Base-by-base conservation (phyloP, 2,888 invertebrate genomes). In the Eristalis pertinax region DNA sequence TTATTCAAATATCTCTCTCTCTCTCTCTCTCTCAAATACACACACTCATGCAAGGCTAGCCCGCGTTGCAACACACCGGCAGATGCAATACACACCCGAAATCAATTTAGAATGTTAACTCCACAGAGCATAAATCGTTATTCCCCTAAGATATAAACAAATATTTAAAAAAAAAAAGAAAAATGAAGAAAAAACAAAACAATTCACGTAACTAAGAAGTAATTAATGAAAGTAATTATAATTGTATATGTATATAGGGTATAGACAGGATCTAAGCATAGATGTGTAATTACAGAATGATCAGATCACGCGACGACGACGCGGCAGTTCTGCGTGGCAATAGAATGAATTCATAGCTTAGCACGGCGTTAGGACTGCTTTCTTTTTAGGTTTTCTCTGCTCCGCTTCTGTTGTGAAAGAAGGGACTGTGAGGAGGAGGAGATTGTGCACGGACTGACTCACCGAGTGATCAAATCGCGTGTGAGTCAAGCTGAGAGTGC, bases 121-220 rank as follows among this genome's bases (percentile, higher is more conserved):
- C 38, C 62, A 74, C 86, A 79, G 83, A 83, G 83, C 86, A 74
- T 86, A 86, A 78, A 83, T 83, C 86, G 78, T 83, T 86, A 86
- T 79, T 83, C 83, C 86, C 58, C 43, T 60, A 72, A 70, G 56
- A 63, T 63, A 60, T 58, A 65, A 72, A 65, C 41, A 78, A 73
- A 73, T 62, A 35, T 38, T 19, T 76, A 76, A 58, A 63, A 35
- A 35, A 68, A 68, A 70, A 24, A 35, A 68, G 62, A 70, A 24
- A 2, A 26, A 1, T 26, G 1, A 7, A 76, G 35, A 50, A 43
- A 35, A 62, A 76, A 64, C 13, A 77, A 63, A 38, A 56, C 26
- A 38, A 56, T 70, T 70, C 56, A 65, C 65, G 43, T 60, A 60
- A 60, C 7, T 67, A 72, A 35, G 43, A 43, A 43, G 43, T 43